These are phyloP conservation scores for Zygogramma bicolorata DNA, from an alignment of 2,888 invertebrate species.

Conservation along the genomic window DNA sequence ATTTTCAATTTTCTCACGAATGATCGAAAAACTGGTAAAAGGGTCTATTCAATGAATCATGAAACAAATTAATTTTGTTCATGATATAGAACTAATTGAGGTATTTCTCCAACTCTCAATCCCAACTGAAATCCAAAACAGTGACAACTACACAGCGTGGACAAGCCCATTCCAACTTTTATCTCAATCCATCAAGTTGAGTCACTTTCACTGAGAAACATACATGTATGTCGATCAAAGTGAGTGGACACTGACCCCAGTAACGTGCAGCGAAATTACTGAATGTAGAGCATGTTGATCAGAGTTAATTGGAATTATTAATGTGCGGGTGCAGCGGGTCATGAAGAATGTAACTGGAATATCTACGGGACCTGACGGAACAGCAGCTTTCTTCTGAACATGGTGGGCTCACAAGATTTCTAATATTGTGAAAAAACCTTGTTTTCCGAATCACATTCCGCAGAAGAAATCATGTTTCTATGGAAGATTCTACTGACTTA, in stretches of 20 bases:
- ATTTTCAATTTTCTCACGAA: no score
- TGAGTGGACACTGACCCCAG: conserved; percentile 7
- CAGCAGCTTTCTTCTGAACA: not conserved
- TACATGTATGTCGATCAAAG: not conserved
- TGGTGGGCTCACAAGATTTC: not conserved
- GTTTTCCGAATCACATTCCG: no score
- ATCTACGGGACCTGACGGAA: not conserved
- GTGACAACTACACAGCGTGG: not conserved
- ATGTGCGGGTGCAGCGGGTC: not conserved
- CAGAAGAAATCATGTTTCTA: no score
- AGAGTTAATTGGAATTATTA: not conserved
- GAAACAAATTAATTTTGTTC: no score
- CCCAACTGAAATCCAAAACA: no score
- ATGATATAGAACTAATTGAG: no score
- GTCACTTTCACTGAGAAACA: not conserved
- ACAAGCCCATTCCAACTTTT: not conserved
- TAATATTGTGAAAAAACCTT: not conserved
- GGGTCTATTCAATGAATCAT: no score
- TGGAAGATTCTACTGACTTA: no score
- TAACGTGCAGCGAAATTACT: not conserved
- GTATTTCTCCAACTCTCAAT: no score
- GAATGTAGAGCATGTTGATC: not conserved
- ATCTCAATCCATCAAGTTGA: not conserved
- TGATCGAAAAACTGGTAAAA: no score
- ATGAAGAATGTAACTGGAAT: not conserved